These are phyloP conservation scores for Drosophila neonasuta DNA, from an alignment of 2,888 invertebrate genomes.

Conservation along the genomic window DNA sequence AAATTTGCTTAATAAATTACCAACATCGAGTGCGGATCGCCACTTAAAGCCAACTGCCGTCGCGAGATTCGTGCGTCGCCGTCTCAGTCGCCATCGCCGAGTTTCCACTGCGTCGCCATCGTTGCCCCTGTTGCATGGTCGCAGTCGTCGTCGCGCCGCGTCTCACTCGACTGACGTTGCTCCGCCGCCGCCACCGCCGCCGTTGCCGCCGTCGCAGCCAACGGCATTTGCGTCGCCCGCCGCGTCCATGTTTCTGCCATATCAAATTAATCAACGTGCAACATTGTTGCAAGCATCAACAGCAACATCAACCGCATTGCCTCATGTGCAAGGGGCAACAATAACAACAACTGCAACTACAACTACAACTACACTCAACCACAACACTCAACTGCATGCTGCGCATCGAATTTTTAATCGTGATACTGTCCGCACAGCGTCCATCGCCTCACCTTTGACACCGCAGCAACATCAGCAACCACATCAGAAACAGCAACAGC, in stretches of 20 bases:
- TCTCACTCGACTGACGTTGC: conserved; percentile 59
- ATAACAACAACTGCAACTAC: conserved; percentile 29
- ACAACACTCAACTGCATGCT: conserved; percentile 40
- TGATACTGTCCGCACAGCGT: conserved; percentile 65
- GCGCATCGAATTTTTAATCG: conserved; percentile 74
- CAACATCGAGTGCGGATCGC: conserved; percentile 64
- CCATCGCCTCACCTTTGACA: conserved; percentile 73
- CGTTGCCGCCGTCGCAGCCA: conserved; percentile 4
- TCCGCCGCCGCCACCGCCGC: conserved; percentile 31
- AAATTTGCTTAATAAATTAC: conserved; percentile 76
- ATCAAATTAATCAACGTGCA: conserved; percentile 77
- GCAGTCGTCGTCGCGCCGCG: conserved; percentile 50
- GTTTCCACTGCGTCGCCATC: neutral
- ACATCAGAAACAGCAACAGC: too few species aligned
- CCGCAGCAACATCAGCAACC: conserved; percentile 40
- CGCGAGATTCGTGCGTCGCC: conserved; percentile 6
- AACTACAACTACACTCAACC: conserved; percentile 28
- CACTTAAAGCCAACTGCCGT: conserved; percentile 51
- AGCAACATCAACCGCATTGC: conserved; percentile 49
- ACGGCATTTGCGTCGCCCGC: conserved; percentile 52
- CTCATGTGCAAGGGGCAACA: conserved; percentile 53
- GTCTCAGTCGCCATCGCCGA: conserved; percentile 1
- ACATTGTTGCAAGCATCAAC: conserved; percentile 75
- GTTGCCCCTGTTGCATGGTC: conserved; percentile 1
- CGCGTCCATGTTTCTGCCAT: conserved; percentile 73